Evolutionary conservation across 2,113 vertebrate genomes (phyloP), one percentile per base, ranked within the genome.

Genomic region (Numenius arquata): DNA sequence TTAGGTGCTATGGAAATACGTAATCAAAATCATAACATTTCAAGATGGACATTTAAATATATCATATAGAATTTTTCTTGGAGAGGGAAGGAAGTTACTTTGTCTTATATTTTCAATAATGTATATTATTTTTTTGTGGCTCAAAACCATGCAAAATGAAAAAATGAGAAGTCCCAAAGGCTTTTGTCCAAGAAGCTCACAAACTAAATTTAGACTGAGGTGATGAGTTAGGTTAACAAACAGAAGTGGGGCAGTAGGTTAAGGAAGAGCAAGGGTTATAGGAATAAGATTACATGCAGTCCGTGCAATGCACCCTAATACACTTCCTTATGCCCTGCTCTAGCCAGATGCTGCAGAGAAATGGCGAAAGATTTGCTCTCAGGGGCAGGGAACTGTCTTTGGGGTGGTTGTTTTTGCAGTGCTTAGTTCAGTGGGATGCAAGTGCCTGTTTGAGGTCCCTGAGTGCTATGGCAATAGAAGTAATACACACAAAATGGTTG

Each of bases 71-170:
- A 23, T 92, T 45, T 89, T 90, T 56, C 12, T 50, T 73, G 81
- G 82, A 93, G 75, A 88, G 41, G 40, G 70, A 89, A 76, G n/a
- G 59, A 94, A 62, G 27, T 66, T 87, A 77, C 92, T 97, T 96
- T 90, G 15, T 40, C 90, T 61, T 53, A 50, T 41, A 3, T 90
- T 95, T 97, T 96, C 66, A 71, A 29, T 94, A 96, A 94, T 74
- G 41, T 86, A 36, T 90, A 21, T 76, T 66, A 20, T 45, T 76
- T 82, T 82, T 89, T 34, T 50, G 45, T 32, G 27, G 23, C 61
- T 78, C 41, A 65, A 76, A 87, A 36, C 19, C 18, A 23, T 32
- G 27, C 14, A 41, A 85, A 80, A 83, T 43, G 5, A 6, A 23
- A 50, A 79, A 61, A 17, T 7, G 8, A 91, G 83, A 67, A 89